Conservation (phyloP, 1,140 invertebrate genomes). For the Goniozus legneri region DNA sequence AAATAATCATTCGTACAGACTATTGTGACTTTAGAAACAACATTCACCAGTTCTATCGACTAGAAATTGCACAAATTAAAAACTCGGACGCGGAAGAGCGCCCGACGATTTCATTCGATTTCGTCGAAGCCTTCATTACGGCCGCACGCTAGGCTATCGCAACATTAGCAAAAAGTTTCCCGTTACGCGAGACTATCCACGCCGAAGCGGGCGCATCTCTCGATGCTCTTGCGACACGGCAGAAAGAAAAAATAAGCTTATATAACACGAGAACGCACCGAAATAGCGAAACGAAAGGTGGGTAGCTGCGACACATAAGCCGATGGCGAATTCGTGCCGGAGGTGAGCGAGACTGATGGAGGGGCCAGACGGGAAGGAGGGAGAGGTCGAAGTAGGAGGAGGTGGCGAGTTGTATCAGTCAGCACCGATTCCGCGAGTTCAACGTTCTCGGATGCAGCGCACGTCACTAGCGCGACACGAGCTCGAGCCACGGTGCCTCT, state of each 20-base stretch:
- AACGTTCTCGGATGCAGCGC: conserved; percentile 12
- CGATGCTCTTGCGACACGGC: too few species aligned
- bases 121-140: conserved; percentile 36
- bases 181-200: too few species aligned
- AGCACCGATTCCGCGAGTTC: conserved; percentile 9
- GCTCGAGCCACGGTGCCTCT: conserved; percentile 4
- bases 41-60: too few species aligned
- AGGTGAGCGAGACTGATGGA: not conserved
- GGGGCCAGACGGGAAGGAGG: not conserved
- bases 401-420: not conserved
- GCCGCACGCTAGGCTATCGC: conserved; percentile 25
- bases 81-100: conserved; percentile 18
- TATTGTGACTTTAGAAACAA: too few species aligned
- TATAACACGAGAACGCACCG: not conserved
- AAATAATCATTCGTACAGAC: too few species aligned
- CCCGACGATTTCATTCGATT: conserved; percentile 34
- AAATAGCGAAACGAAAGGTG: conserved; percentile 16
- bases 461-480: too few species aligned
- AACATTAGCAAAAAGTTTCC: too few species aligned
- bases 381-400: conserved; percentile 10
- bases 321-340: not conserved
- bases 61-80: too few species aligned
- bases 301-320: conserved; percentile 4
- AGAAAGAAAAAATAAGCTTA: not conserved
- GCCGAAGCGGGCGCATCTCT: conserved; percentile 1